These are phyloP conservation scores for Lepeophtheirus nordmannii DNA, from an alignment of 2,888 invertebrate species.

Conservation along the genomic window DNA sequence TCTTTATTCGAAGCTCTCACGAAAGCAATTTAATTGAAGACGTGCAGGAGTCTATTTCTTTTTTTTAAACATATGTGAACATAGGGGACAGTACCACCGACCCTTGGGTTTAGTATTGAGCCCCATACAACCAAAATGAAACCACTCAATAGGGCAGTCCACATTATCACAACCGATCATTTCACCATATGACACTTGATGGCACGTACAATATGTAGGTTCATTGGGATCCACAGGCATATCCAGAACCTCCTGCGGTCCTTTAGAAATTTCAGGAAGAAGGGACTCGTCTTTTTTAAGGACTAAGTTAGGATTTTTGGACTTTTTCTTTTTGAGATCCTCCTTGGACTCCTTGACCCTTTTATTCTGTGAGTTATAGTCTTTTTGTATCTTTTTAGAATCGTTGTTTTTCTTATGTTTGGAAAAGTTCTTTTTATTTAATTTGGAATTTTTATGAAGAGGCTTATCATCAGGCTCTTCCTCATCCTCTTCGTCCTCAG, in stretches of 20 bases:
- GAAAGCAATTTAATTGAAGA: too few species aligned
- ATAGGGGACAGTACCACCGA: constrained; percentile 89
- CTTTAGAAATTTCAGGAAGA: constrained; percentile 26
- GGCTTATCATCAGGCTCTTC: background rate
- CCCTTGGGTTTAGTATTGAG: constrained; percentile 82
- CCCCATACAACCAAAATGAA: constrained; percentile 38
- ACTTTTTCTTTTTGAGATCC: too few species aligned
- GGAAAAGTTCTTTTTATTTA: too few species aligned
- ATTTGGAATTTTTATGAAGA: too few species aligned
- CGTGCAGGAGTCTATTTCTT: constrained; percentile 29
- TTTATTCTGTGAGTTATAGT: too few species aligned
- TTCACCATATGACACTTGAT: constrained; percentile 81
- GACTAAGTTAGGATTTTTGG: too few species aligned
- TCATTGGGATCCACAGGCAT: constrained; percentile 77
- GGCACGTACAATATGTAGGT: constrained; percentile 93
- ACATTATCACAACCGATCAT: constrained; percentile 43
- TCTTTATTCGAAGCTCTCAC: too few species aligned
- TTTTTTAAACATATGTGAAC: constrained; percentile 42
- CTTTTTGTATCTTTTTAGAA: too few species aligned
- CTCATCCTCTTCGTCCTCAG: constrained; percentile 12
- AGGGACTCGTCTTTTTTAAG: background rate
- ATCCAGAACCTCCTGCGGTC: constrained; percentile 53
- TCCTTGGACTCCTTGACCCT: too few species aligned
- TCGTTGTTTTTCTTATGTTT: too few species aligned
- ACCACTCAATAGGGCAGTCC: constrained; percentile 45